Conservation (phyloP, 2,113 vertebrate species). For the Dinomys branickii region DNA sequence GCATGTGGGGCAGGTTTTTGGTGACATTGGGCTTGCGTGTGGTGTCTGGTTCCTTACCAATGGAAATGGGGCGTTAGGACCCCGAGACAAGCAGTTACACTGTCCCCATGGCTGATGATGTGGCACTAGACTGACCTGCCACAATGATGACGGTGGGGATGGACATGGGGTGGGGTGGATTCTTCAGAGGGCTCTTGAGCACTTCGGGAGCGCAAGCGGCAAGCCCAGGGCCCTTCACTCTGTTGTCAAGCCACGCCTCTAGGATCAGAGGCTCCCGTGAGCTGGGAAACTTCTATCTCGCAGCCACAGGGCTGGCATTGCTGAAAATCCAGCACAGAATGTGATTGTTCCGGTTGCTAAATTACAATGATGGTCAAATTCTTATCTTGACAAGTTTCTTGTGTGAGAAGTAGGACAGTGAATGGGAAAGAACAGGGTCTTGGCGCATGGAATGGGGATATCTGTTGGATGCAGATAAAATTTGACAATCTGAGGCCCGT, state of each 20-base stretch:
- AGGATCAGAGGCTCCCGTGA: neutral
- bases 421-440: neutral
- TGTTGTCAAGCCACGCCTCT: neutral
- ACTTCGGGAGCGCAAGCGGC: neutral
- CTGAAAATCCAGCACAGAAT: neutral
- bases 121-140: neutral
- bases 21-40: neutral
- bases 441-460: neutral
- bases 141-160: fast-evolving
- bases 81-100: neutral
- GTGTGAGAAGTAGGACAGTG: neutral
- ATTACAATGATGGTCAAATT: neutral
- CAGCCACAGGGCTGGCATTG: neutral
- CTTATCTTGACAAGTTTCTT: neutral
- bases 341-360: neutral
- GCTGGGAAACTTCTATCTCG: neutral
- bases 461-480: neutral
- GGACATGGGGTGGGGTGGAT: neutral
- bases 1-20: neutral
- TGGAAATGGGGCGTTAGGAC: neutral
- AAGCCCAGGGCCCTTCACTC: neutral
- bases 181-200: neutral
- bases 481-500: neutral
- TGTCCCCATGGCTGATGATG: neutral
- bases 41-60: neutral